These are phyloP conservation scores for Podarcis raffonei DNA, from an alignment of 2,113 vertebrate genomes.

Conservation along the genomic window DNA sequence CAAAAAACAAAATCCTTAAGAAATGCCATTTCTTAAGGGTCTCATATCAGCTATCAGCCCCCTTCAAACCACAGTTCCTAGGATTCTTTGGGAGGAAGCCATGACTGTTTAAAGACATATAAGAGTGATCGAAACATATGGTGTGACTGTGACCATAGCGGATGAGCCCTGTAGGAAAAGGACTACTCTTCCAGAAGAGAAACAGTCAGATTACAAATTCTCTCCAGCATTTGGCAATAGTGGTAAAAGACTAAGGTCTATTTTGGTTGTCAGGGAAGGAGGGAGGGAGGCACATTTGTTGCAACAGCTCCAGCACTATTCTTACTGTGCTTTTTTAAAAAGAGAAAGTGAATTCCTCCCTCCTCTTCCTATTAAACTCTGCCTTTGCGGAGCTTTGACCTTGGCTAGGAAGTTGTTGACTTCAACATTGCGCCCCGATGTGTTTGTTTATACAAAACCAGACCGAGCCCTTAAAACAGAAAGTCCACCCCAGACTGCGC, in stretches of 20 bases:
- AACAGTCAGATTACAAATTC: neutral
- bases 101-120: too few species aligned
- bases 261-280: conserved; percentile 59
- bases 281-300: conserved; percentile 66
- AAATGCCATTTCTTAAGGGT: neutral
- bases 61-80: too few species aligned
- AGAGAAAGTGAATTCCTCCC: conserved; percentile 71
- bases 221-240: neutral
- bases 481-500: conserved; percentile 20
- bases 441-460: conserved; percentile 71
- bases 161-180: neutral
- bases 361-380: conserved; percentile 43
- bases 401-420: conserved; percentile 67
- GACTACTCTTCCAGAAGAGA: neutral
- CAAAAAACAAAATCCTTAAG: too few species aligned
- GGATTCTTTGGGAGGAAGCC: too few species aligned
- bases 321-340: conserved; percentile 33
- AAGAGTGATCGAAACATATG: too few species aligned
- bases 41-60: too few species aligned
- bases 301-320: conserved; percentile 68
- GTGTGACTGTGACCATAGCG: too few species aligned
- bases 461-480: conserved; percentile 56
- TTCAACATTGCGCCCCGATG: conserved; percentile 64
- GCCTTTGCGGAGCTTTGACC: conserved; percentile 67
- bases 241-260: conserved; percentile 47